A percentile compares a stretch with the other conserved stretches of the same genome.
These are phyloP conservation scores for Rhynchomys soricoides DNA, from an alignment of 2,113 vertebrate genomes.

Conservation along the genomic window DNA sequence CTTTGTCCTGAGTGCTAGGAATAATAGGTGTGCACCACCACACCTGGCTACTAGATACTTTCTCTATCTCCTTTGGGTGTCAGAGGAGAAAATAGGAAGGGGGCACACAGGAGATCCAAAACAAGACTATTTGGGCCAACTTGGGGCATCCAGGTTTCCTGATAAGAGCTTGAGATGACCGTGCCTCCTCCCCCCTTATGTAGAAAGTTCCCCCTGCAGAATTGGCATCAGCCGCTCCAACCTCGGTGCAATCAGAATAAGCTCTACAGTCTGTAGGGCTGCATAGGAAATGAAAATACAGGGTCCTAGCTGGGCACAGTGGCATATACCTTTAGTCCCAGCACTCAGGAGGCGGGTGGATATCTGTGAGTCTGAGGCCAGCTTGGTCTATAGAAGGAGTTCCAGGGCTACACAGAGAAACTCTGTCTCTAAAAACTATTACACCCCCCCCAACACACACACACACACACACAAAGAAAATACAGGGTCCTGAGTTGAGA, in stretches of 20 bases:
- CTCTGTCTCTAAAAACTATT: neutral
- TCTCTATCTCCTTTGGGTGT: neutral
- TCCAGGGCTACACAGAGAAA: neutral
- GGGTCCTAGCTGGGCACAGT: neutral
- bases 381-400: neutral
- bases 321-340: neutral
- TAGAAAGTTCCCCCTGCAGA: neutral
- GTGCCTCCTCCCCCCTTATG: neutral
- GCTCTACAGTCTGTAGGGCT: neutral
- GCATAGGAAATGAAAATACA: slow-evolving; percentile 16
- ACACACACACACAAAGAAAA: neutral
- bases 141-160: neutral
- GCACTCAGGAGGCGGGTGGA: neutral
- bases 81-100: neutral
- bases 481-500: neutral
- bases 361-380: neutral
- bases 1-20: neutral
- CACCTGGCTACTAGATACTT: neutral
- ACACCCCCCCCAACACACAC: neutral
- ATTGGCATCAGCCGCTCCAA: neutral
- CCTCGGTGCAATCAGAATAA: neutral
- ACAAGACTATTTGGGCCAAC: neutral
- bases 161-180: neutral
- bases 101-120: neutral
- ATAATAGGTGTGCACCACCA: neutral